Evolutionary conservation across 2,113 vertebrate genomes (phyloP).

Genomic region (Bambusicola thoracicus): DNA sequence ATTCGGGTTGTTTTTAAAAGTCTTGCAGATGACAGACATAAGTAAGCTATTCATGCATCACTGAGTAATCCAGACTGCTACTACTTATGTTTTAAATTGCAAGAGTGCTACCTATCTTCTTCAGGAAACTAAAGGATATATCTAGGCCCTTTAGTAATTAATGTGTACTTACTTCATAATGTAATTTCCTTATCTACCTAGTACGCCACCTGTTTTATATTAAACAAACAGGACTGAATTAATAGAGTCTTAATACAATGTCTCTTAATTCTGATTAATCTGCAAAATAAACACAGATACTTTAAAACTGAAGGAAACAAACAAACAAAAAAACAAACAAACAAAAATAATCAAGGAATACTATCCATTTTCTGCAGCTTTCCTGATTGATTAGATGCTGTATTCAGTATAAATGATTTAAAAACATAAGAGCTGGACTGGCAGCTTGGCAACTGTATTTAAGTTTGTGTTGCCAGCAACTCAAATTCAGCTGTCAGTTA

Average conservation of each 20-base stretch:
- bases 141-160: background rate
- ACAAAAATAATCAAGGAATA: background rate
- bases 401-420: background rate
- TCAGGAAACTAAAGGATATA: background rate
- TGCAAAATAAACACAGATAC: background rate
- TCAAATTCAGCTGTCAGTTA: background rate
- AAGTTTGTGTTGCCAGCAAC: background rate
- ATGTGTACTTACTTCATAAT: background rate
- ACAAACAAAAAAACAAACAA: too few species aligned
- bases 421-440: background rate
- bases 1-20: background rate
- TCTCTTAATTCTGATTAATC: background rate
- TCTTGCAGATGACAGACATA: background rate
- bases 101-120: background rate
- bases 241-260: background rate
- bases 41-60: background rate
- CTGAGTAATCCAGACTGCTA: background rate
- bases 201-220: background rate
- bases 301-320: background rate
- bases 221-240: background rate
- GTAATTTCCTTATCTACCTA: background rate
- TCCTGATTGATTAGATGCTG: background rate
- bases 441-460: background rate
- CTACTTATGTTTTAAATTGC: background rate
- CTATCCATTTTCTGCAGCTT: background rate